Base-by-base conservation (phyloP, 2,113 vertebrate species). In the Phoenicopterus ruber region DNA sequence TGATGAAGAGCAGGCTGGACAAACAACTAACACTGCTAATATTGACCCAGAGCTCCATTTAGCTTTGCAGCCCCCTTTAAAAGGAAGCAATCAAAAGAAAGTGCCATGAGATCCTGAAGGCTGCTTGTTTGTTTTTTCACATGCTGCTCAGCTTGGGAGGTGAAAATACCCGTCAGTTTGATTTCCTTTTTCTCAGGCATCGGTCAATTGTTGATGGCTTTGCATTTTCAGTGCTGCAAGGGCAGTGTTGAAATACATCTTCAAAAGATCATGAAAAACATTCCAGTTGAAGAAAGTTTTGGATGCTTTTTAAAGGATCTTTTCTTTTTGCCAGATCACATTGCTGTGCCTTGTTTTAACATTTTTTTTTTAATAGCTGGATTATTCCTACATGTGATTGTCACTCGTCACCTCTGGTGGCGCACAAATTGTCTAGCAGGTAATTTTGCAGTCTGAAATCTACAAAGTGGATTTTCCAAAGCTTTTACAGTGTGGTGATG, bases 81-180 rank as follows among this genome's bases (percentile, higher is more conserved):
- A 94, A 90, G 84, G 78, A 94, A 96, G 63, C 82, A 91, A 95
- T 95, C 94, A 93, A 91, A 97, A 94, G 62, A 94, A 94, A 95
- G 50, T 80, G 36, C 81, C 55, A 49, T 80, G 85, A 80, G 71
- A 83, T 96, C 79, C 78, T 86, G 70, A 91, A 73, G 47, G 25
- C 62, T 54, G 49, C 67, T 90, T 96, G 94, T 97, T 96, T 96
- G 89, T 94, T 94, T 96, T 97, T 96, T 94, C 94, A 94, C 86
- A 87, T 81, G 82, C 87, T 91, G 67, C 89, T 85, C 86, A 90
- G 78, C 88, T 59, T 91, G 89, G 86, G 87, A 94, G 91, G 84
- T 97, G 84, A 96, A 95, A 93, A 97, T 95, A 91, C 26, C 14
- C 13, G 0, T 85, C 50, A 47, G 58, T 93, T 94, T 93, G 87